phyloP scores from a whole-genome alignment of 2,797 vertebrate genomes.

The Fringilla coelebs region DNA sequence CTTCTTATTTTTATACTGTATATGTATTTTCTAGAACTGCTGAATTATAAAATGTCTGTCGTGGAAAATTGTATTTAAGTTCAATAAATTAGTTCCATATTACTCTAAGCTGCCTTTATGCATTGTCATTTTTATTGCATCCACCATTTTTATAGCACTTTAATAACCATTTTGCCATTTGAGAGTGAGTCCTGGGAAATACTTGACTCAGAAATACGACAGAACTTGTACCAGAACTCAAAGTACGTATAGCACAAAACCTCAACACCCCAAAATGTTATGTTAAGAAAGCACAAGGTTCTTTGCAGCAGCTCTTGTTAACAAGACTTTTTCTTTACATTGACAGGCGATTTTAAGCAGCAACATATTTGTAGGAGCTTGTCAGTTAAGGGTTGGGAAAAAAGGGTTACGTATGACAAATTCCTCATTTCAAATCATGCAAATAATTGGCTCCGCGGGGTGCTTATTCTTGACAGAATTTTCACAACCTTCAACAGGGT shows the following conservation, averaged over 20 bases:
- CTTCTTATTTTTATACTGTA: neutral
- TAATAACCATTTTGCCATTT: neutral
- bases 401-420: constrained; percentile 26
- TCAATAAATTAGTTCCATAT: constrained; percentile 45
- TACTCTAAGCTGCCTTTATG: neutral
- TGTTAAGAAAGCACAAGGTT: neutral
- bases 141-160: neutral
- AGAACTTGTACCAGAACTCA: neutral
- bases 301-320: constrained; percentile 4
- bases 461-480: constrained; percentile 31
- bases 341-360: neutral
- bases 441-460: constrained; percentile 52
- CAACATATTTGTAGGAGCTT: constrained; percentile 7
- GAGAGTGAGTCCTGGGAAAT: constrained; percentile 2
- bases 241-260: neutral
- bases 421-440: constrained; percentile 55
- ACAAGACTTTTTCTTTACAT: neutral
- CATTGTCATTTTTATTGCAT: constrained; percentile 11
- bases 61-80: neutral
- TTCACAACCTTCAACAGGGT: neutral
- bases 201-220: neutral
- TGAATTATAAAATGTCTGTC: constrained; percentile 17
- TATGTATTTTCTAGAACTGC: constrained; percentile 7
- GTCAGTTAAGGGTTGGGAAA: neutral
- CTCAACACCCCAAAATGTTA: neutral